Percentiles rank a stretch among this genome's conserved stretches.
Evolutionary conservation across 2,888 invertebrate species (phyloP).

Genomic region (Lamellibrachia columna): DNA sequence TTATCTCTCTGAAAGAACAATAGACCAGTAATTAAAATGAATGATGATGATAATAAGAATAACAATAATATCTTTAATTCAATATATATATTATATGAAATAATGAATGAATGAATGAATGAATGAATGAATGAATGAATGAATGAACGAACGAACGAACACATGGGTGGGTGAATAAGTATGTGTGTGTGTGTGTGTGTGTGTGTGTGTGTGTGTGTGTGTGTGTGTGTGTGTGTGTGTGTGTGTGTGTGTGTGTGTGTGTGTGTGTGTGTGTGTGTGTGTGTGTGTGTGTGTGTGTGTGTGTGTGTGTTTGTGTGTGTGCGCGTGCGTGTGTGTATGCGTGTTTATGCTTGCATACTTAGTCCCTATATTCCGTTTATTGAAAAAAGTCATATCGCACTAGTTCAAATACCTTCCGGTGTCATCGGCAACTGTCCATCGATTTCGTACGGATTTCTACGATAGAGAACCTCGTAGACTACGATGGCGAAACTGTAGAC

Average conservation of each 20-base stretch:
- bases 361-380: neutral
- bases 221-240: neutral
- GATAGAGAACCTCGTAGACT: neutral
- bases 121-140: neutral
- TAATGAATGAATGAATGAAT: neutral
- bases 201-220: neutral
- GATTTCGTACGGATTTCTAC: neutral
- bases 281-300: neutral
- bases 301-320: too few relatives aligned
- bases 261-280: neutral
- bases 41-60: neutral
- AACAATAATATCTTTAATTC: neutral
- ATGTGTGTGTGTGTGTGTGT: neutral
- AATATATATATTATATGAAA: neutral
- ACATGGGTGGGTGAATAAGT: neutral
- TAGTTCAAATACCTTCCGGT: neutral
- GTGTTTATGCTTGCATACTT: neutral
- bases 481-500: constrained; percentile 92
- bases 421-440: neutral
- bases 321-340: too few relatives aligned
- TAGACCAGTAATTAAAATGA: neutral
- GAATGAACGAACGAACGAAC: neutral
- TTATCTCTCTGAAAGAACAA: neutral
- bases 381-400: neutral
- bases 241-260: neutral